These are phyloP conservation scores for Eretmocerus hayati DNA, from an alignment of 2,888 invertebrate genomes.

Conservation along the genomic window DNA sequence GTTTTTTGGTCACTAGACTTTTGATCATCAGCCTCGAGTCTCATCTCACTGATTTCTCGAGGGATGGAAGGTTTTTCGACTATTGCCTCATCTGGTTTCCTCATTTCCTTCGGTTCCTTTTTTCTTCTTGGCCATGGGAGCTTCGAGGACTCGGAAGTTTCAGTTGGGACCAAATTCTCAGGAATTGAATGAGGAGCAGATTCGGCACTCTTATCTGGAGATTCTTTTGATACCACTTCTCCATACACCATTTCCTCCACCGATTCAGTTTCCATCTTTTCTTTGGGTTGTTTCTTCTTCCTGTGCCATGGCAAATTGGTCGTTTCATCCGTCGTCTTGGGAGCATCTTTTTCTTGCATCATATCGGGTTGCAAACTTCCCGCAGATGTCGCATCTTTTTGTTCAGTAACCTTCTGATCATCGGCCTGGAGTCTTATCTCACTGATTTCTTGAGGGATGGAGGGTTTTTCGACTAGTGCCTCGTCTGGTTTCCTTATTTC, in stretches of 20 bases:
- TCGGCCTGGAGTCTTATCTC: slow-evolving; percentile 46
- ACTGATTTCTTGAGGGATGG: slow-evolving; percentile 27
- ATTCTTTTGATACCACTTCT: slow-evolving; percentile 5
- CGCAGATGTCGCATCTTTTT: neutral
- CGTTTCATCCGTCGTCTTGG: too few relatives aligned
- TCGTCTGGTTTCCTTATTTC: slow-evolving; percentile 34
- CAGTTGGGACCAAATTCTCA: too few relatives aligned
- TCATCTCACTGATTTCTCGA: slow-evolving; percentile 41
- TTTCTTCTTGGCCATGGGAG: slow-evolving; percentile 32
- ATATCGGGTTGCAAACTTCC: too few relatives aligned
- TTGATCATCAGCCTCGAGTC: slow-evolving; percentile 38
- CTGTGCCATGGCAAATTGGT: slow-evolving; percentile 30
- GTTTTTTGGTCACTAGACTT: slow-evolving; percentile 14
- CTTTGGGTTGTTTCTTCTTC: slow-evolving; percentile 23
- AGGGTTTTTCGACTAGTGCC: slow-evolving; percentile 19
- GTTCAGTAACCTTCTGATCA: slow-evolving; percentile 12
- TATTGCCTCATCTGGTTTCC: slow-evolving; percentile 29
- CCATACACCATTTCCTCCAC: too few relatives aligned
- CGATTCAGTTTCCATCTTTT: too few relatives aligned
- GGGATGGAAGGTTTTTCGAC: slow-evolving; percentile 22
- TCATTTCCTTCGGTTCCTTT: slow-evolving; percentile 32
- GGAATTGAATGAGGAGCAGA: too few relatives aligned
- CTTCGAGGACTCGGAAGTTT: too few relatives aligned
- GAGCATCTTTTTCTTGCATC: too few relatives aligned
- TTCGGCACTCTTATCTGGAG: slow-evolving; percentile 16